phyloP scores from a whole-genome alignment of 2,797 vertebrate species.

The Schizothorax lantsangensis region DNA sequence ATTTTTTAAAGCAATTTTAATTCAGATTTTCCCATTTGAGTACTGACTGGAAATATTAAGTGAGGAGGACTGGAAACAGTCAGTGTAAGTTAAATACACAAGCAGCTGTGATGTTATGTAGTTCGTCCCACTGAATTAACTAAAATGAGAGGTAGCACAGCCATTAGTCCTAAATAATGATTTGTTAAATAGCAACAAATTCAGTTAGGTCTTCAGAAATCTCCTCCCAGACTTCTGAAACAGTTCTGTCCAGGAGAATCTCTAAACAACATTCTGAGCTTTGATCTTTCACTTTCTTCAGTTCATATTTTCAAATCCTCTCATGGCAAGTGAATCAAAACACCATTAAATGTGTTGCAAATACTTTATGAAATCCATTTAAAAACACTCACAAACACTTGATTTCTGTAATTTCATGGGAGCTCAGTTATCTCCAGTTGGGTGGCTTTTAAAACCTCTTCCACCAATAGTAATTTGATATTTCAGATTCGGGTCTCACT shows the following conservation, averaged over 20 bases:
- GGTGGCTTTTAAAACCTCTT: constrained; percentile 30
- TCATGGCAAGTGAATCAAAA: constrained; percentile 42
- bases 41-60: neutral
- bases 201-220: neutral
- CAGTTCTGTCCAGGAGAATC: constrained; percentile 13
- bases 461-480: constrained; percentile 9
- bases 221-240: neutral
- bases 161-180: neutral
- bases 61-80: neutral
- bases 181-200: constrained; percentile 16
- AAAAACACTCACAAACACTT: constrained; percentile 41
- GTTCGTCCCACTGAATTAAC: neutral
- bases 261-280: constrained; percentile 33
- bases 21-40: neutral
- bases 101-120: neutral
- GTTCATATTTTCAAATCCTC: constrained; percentile 15
- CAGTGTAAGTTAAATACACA: neutral
- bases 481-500: constrained; percentile 15
- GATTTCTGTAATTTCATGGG: constrained; percentile 44
- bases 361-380: constrained; percentile 30
- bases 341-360: constrained; percentile 37
- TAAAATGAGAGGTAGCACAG: neutral
- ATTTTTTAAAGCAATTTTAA: constrained; percentile 1
- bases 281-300: constrained; percentile 35
- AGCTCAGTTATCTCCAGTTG: constrained; percentile 20